phyloP scores from a whole-genome alignment of 2,888 invertebrate species.

The Cylindroiulus punctatus region DNA sequence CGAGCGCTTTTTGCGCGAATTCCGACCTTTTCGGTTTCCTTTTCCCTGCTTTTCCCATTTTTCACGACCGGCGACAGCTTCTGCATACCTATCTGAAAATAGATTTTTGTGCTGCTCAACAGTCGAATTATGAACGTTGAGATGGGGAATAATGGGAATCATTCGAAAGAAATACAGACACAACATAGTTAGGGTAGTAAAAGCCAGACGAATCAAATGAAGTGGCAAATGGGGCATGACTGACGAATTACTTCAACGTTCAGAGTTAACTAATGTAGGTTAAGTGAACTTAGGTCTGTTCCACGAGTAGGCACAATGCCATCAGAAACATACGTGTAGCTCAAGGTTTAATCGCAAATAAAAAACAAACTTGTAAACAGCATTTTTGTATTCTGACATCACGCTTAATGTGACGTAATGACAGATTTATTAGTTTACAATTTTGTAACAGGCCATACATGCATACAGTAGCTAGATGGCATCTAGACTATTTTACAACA shows the following conservation, averaged over 20 bases:
- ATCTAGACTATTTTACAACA: conserved; percentile 1
- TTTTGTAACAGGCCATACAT: no score
- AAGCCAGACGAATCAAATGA: background rate
- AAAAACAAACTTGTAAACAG: background rate
- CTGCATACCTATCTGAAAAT: conserved; percentile 56
- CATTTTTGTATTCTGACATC: conserved; percentile 6
- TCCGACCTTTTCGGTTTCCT: conserved; percentile 1
- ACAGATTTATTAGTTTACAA: background rate
- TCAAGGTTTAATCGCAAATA: conserved; percentile 17
- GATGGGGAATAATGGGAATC: background rate
- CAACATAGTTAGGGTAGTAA: conserved; percentile 2
- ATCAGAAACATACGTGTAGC: background rate
- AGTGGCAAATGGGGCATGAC: background rate
- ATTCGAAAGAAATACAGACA: background rate
- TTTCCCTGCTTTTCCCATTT: conserved; percentile 55
- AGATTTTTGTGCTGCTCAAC: conserved; percentile 35
- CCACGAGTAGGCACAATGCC: conserved; percentile 9
- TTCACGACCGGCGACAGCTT: conserved; percentile 55
- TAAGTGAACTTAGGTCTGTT: conserved; percentile 21
- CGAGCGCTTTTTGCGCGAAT: conserved; percentile 58
- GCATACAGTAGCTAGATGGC: background rate
- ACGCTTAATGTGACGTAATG: background rate
- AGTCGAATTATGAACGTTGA: background rate
- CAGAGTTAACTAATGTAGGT: conserved; percentile 23
- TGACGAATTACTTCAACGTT: conserved; percentile 16